Conservation (phyloP, 2,797 vertebrate genomes). For the Limnodromus scolopaceus region DNA sequence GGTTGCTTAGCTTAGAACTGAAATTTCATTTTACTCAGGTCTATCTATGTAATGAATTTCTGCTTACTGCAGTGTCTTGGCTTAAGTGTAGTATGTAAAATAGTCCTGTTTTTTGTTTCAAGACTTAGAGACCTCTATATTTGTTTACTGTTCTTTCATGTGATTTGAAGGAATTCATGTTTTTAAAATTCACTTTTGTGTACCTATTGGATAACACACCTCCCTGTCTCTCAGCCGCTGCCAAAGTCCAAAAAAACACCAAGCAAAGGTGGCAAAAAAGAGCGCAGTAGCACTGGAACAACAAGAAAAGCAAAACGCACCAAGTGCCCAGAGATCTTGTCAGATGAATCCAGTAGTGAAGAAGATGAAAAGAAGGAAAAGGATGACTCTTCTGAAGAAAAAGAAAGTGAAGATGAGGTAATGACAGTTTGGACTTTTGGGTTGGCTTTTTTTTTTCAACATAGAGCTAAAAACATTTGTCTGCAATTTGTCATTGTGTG, state of each 20-base stretch:
- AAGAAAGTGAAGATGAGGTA: constrained; percentile 82
- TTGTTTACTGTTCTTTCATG: neutral
- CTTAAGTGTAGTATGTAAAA: neutral
- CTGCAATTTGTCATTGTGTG: neutral
- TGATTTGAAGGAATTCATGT: neutral
- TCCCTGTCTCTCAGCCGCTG: constrained; percentile 68
- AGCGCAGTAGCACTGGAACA: constrained; percentile 81
- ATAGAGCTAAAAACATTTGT: neutral
- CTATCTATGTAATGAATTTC: neutral
- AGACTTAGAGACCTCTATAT: neutral
- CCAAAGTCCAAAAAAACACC: constrained; percentile 84
- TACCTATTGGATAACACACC: neutral
- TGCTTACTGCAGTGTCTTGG: neutral
- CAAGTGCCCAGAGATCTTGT: constrained; percentile 93
- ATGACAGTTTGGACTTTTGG: neutral
- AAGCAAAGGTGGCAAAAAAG: constrained; percentile 83
- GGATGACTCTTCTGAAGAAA: constrained; percentile 85
- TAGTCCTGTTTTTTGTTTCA: neutral
- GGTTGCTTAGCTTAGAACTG: neutral
- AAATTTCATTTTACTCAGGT: neutral
- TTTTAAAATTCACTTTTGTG: neutral
- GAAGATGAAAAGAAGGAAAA: constrained; percentile 85
- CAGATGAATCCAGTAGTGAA: constrained; percentile 92
- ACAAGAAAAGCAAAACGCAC: constrained; percentile 79
- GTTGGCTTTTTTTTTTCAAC: neutral